Evolutionary conservation across 1,140 invertebrate genomes (phyloP), one percentile per base, ranked within the genome.

Genomic region (Dolichoris vasculosae): DNA sequence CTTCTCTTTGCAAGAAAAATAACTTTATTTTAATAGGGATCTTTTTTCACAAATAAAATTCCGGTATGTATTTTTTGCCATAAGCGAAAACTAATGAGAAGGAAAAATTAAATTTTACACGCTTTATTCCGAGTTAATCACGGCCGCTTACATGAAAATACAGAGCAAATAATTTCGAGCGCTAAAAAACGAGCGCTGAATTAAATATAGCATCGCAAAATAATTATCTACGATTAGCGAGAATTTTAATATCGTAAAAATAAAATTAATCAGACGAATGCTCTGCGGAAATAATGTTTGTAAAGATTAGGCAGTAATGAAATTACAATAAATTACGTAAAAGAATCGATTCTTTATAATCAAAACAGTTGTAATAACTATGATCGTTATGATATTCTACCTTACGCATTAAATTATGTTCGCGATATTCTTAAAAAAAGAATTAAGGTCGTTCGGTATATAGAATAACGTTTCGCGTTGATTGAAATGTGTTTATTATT

Each of bases 401-500:
- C 15, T 26, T 15, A 40, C 40, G 23, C 40, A 35, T 48, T 4
- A 35, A 32, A 13, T 55, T 55, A 23, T 38, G 35, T 82, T 75
- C 38, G 30, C 17, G 26, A 32, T 59, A 17, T 40, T 32, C 40
- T 82, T 63, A 48, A 23, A 73, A 73, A 59, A 69, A 40, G 69
- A 59, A 82, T 43, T 13, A 23, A 55, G 69, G 48, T 75, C 51
- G 17, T 32, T 55, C 35, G 32, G 40, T 46, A n/a, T 64, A 40
- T 59, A 35, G 73, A 83, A 69, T 67, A 46, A 48, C 73, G 38
- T 32, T 67, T 78, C 80, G 40, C 80, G 51, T 23, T 46, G 77
- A 73, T 71, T n/a, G 20, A 80, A 69, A 59, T 73, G 32, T 73
- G 35, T 80, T 40, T 63, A 73, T 73, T 85, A 35, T 59, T 38